Conservation (phyloP, 2,888 invertebrate species). For the Archaeoteleia sp. region DNA sequence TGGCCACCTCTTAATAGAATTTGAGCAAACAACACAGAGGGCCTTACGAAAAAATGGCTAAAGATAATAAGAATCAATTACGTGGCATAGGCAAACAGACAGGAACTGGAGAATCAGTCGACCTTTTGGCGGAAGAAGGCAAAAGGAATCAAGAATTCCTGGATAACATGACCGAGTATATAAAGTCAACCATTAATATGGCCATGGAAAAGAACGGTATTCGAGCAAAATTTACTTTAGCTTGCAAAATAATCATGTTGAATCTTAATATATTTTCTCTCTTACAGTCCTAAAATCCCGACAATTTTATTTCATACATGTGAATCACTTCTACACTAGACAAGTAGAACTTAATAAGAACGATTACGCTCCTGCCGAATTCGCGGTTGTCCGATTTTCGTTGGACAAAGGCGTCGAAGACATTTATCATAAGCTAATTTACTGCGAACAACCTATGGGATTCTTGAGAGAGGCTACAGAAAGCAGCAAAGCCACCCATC, state of each 20-base stretch:
- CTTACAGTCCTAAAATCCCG: conserved; percentile 58
- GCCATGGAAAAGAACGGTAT: conserved; percentile 53
- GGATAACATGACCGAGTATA: conserved; percentile 59
- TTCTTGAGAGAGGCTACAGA: conserved; percentile 74
- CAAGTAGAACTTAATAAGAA: conserved; percentile 36
- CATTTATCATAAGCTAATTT: conserved; percentile 71
- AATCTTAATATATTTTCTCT: conserved; percentile 9
- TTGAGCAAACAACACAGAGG: conserved; percentile 55
- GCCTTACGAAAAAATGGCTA: conserved; percentile 63
- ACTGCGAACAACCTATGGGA: conserved; percentile 73
- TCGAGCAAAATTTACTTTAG: conserved; percentile 7
- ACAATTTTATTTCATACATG: conserved; percentile 70
- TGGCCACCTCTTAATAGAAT: too few relatives aligned
- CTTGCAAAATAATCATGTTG: conserved; percentile 2
- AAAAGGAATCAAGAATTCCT: conserved; percentile 49
- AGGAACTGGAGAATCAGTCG: conserved; percentile 61
- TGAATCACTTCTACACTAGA: conserved; percentile 68
- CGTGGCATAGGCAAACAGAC: conserved; percentile 60
- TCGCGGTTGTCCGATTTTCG: conserved; percentile 76
- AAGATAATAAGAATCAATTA: conserved; percentile 53
- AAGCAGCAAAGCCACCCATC: conserved; percentile 74
- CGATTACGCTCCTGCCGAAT: conserved; percentile 76
- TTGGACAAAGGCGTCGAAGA: conserved; percentile 73
- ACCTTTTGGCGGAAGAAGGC: conserved; percentile 53
- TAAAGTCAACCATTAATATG: conserved; percentile 52